Evolutionary conservation across 2,888 invertebrate genomes (phyloP).

Genomic region (Spicauda simplicius): DNA sequence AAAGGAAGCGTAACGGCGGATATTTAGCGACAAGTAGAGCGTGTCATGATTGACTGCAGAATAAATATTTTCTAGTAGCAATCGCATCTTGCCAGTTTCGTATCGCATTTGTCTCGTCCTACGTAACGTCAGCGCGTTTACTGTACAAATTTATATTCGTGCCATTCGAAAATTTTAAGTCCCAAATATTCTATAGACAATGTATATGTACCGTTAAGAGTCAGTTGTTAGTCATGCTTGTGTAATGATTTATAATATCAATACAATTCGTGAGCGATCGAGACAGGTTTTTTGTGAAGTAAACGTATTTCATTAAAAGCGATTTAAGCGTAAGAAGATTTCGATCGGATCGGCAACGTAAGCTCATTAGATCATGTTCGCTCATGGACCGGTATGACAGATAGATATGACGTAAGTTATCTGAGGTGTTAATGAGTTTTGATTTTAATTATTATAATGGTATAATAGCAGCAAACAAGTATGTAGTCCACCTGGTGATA

Average conservation of each 20-base stretch:
- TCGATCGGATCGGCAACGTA: constrained; percentile 62
- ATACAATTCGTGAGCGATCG: constrained; percentile 58
- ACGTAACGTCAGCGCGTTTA: constrained; percentile 11
- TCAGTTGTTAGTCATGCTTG: constrained; percentile 55
- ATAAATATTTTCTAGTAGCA: constrained; percentile 23
- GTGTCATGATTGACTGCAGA: constrained; percentile 47
- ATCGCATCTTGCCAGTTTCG: constrained; percentile 14
- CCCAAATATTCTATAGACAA: constrained; percentile 46
- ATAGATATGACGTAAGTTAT: constrained; percentile 34
- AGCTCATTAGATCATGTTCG: constrained; percentile 66
- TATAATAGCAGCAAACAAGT: too few species aligned
- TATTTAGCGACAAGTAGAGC: constrained; percentile 54
- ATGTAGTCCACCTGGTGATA: too few species aligned
- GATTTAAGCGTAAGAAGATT: constrained; percentile 59
- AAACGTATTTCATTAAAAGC: constrained; percentile 63
- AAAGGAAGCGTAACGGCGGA: constrained; percentile 50
- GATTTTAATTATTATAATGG: too few species aligned
- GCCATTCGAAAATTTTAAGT: constrained; percentile 4
- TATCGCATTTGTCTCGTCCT: constrained; percentile 23
- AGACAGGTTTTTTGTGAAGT: constrained; percentile 56
- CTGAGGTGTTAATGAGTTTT: constrained; percentile 60
- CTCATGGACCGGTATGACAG: constrained; percentile 47
- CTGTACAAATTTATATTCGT: constrained; percentile 16
- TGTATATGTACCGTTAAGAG: constrained; percentile 50
- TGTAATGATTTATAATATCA: constrained; percentile 64